These are phyloP conservation scores for Tetrax tetrax DNA, from an alignment of 2,113 vertebrate genomes.

Conservation along the genomic window DNA sequence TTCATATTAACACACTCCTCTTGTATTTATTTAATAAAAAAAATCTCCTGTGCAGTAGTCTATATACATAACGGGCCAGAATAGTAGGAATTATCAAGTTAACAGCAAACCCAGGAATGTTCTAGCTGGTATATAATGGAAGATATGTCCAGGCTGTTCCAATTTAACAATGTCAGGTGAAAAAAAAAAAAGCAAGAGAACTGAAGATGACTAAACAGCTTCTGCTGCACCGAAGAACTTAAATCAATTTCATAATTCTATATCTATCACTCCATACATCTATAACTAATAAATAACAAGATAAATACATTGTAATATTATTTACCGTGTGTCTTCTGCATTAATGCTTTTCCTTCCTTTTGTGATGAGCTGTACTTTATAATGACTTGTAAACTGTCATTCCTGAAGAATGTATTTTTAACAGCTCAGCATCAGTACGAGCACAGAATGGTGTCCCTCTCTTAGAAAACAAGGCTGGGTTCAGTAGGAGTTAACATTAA, in stretches of 20 bases:
- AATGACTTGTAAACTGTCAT: neutral
- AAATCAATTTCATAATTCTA: neutral
- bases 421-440: neutral
- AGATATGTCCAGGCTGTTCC: neutral
- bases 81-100: neutral
- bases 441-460: constrained; percentile 26
- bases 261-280: neutral
- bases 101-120: neutral
- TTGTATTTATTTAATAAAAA: constrained; percentile 10
- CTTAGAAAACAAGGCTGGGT: constrained; percentile 55
- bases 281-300: constrained; percentile 11
- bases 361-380: neutral
- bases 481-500: constrained; percentile 74
- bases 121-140: neutral
- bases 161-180: neutral
- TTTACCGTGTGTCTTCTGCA: constrained; percentile 1
- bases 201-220: neutral
- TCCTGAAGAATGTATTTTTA: neutral
- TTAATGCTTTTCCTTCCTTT: neutral
- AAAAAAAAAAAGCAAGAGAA: constrained; percentile 3
- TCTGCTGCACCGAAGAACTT: neutral
- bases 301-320: neutral
- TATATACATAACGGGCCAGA: neutral
- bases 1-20: neutral
- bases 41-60: neutral